These are phyloP conservation scores for Pyrrhia umbra DNA, from an alignment of 2,888 invertebrate genomes.

Conservation along the genomic window DNA sequence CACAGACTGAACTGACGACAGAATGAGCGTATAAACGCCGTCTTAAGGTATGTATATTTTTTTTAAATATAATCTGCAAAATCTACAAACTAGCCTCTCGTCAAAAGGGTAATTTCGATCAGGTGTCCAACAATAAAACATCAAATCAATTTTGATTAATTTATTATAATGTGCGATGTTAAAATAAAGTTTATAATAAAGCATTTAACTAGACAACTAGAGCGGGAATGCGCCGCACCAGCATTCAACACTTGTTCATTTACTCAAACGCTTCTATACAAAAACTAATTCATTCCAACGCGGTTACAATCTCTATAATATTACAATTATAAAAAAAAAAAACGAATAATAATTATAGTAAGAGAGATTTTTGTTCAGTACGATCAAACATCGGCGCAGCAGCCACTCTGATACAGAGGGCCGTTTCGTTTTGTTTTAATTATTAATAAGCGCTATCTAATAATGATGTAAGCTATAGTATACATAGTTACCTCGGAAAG, in stretches of 20 bases:
- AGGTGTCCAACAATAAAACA: conserved; percentile 67
- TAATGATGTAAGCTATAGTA: conserved; percentile 75
- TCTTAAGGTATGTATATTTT: too few species aligned
- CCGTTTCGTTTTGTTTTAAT: conserved; percentile 72
- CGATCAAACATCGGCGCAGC: conserved; percentile 78
- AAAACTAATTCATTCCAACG: conserved; percentile 77
- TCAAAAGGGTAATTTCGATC: conserved; percentile 29
- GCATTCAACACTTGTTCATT: conserved; percentile 77
- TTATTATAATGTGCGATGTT: conserved; percentile 91
- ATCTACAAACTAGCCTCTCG: too few species aligned
- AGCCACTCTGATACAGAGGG: conserved; percentile 87
- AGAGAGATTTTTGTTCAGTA: conserved; percentile 82
- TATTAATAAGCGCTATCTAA: conserved; percentile 86
- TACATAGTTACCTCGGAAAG: conserved; percentile 66
- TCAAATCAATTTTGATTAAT: conserved; percentile 87
- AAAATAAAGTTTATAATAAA: conserved; percentile 89
- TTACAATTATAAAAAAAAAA: conserved; percentile 74
- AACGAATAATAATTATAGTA: conserved; percentile 66
- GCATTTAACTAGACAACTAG: conserved; percentile 83
- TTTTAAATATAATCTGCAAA: too few species aligned
- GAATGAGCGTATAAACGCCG: too few species aligned
- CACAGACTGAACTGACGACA: too few species aligned
- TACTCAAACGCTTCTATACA: conserved; percentile 77
- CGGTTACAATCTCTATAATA: conserved; percentile 75
- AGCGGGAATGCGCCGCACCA: conserved; percentile 69